phyloP scores from a whole-genome alignment of 2,113 vertebrate species.

The Megaceryle maxima region DNA sequence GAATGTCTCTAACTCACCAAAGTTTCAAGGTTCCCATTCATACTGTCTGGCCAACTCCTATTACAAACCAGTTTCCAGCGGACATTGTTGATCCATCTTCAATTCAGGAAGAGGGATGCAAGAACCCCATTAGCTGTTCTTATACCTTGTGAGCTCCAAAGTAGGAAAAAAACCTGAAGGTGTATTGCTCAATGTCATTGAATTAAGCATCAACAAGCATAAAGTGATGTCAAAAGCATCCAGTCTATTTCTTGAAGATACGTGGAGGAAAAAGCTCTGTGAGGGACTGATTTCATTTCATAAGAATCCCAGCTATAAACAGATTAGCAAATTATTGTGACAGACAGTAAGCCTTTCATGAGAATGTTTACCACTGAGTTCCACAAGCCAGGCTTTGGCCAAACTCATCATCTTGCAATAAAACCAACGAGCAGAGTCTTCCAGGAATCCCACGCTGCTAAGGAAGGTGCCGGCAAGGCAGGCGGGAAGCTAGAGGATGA shows the following conservation, averaged over 20 bases:
- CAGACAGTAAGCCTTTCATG: conserved; percentile 60
- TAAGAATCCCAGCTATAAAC: conserved; percentile 71
- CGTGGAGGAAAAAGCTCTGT: conserved; percentile 22
- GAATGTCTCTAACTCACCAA: neutral
- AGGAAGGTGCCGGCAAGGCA: neutral
- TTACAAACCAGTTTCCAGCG: neutral
- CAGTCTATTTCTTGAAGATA: conserved; percentile 20
- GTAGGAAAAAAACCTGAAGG: neutral
- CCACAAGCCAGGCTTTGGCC: conserved; percentile 10
- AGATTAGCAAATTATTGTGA: conserved; percentile 63
- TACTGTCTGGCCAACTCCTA: neutral
- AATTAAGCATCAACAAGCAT: neutral
- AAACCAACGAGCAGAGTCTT: neutral
- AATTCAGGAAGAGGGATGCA: neutral
- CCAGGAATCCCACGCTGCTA: neutral
- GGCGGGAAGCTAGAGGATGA: neutral
- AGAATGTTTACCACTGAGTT: conserved; percentile 63
- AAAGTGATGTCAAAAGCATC: conserved; percentile 27
- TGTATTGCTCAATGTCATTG: neutral
- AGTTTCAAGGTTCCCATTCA: neutral
- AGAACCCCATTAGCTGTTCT: neutral
- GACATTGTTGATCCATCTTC: neutral
- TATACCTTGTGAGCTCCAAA: neutral
- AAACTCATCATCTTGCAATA: neutral
- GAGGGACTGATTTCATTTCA: conserved; percentile 58